Conservation (phyloP, 2,113 vertebrate species). For the Microtus oregoni region DNA sequence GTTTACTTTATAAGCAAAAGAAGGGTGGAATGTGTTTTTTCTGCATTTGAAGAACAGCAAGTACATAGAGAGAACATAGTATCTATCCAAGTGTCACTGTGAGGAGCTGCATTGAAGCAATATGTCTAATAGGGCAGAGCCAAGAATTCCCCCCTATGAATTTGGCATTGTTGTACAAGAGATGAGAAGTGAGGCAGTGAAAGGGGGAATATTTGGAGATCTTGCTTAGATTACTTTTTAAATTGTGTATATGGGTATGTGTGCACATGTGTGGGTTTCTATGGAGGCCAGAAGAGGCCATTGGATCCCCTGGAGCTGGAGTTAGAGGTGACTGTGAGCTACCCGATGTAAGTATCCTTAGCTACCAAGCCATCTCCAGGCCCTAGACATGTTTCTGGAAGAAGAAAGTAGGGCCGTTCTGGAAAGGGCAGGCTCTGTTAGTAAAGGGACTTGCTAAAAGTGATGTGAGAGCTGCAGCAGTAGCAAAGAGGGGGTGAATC, state of each 20-base stretch:
- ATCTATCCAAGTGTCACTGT: neutral
- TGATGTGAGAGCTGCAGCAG: neutral
- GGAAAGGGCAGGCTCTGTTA: conserved; percentile 3
- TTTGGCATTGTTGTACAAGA: neutral
- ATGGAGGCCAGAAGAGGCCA: neutral
- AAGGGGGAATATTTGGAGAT: neutral
- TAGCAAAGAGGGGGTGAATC: neutral
- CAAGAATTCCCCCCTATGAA: neutral
- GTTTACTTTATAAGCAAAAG: conserved; percentile 23
- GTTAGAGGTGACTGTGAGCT: neutral
- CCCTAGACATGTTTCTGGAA: neutral
- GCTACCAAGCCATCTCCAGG: neutral
- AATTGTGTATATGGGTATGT: neutral
- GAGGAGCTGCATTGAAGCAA: neutral
- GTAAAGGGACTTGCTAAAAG: neutral
- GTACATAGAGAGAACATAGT: neutral
- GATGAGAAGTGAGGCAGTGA: neutral
- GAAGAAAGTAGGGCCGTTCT: conserved; percentile 32
- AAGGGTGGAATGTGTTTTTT: conserved; percentile 2
- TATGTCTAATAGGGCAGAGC: neutral
- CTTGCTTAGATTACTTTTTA: neutral
- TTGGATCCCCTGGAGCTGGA: neutral
- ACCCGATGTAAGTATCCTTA: neutral
- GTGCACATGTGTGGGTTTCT: neutral
- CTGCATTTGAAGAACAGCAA: neutral